Conservation (phyloP, 2,797 vertebrate genomes). For the Acanthornis magna region DNA sequence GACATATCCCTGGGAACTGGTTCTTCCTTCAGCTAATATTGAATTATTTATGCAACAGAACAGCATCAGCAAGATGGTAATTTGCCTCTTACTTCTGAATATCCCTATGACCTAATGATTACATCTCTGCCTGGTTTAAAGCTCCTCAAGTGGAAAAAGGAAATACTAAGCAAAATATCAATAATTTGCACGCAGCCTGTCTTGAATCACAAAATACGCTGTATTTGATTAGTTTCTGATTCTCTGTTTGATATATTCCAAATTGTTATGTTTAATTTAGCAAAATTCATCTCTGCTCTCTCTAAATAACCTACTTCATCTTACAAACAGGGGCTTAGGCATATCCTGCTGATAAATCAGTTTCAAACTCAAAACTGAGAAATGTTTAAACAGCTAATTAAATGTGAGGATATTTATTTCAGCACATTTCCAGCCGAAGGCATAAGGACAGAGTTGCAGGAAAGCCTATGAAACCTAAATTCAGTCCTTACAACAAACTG, state of each 20-base stretch:
- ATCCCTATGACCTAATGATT: not conserved
- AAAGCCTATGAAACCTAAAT: constrained; percentile 96
- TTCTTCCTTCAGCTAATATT: constrained; percentile 14
- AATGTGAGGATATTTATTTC: constrained; percentile 64
- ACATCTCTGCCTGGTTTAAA: not conserved
- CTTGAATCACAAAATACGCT: not conserved
- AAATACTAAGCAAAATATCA: constrained; percentile 13
- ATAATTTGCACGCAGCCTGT: not conserved
- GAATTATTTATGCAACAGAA: constrained; percentile 47
- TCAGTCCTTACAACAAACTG: constrained; percentile 95
- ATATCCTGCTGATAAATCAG: constrained; percentile 10
- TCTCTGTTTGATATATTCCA: not conserved
- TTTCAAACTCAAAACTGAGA: constrained; percentile 12
- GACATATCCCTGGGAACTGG: not conserved
- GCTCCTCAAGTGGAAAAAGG: not conserved
- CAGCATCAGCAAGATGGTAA: not conserved
- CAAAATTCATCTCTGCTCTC: not conserved
- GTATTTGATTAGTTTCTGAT: constrained; percentile 16
- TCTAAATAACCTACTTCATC: not conserved
- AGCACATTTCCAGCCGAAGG: constrained; percentile 98
- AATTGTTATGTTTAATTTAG: constrained; percentile 39
- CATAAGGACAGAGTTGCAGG: constrained; percentile 97
- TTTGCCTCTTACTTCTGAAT: not conserved
- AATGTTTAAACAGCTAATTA: constrained; percentile 58
- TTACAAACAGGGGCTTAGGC: not conserved